Evolutionary conservation across 1,140 invertebrate species (phyloP).

Genomic region (Philopotamus ludificatus): DNA sequence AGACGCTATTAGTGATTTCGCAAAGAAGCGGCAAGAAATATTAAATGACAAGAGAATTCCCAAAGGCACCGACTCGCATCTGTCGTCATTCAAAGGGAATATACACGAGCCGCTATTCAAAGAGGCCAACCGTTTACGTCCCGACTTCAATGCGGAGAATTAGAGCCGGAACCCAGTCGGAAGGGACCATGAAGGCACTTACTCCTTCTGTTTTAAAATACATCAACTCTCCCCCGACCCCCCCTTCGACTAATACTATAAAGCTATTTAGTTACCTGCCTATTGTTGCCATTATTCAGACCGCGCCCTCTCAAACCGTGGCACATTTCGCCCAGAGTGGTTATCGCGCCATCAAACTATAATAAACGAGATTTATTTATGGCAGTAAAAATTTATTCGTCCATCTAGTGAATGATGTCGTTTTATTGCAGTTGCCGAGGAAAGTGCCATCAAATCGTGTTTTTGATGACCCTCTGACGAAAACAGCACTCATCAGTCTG

Average conservation of each 20-base stretch:
- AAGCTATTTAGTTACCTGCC: slow-evolving; percentile 14
- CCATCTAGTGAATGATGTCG: no score
- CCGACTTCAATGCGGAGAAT: slow-evolving; percentile 19
- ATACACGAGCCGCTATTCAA: slow-evolving; percentile 14
- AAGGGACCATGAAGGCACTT: slow-evolving; percentile 12
- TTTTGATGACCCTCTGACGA: no score
- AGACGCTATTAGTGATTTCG: slow-evolving; percentile 1
- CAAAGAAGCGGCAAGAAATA: slow-evolving; percentile 12
- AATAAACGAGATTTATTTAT: no score
- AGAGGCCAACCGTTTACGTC: slow-evolving; percentile 12
- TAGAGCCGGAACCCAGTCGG: slow-evolving; percentile 19
- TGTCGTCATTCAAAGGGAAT: slow-evolving; percentile 5
- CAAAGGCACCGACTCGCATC: background rate
- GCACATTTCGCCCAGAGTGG: background rate
- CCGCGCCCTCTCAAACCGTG: background rate
- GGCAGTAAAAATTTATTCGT: no score
- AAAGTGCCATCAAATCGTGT: no score
- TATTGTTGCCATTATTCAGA: background rate
- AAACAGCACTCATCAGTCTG: no score
- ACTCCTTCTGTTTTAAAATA: slow-evolving; percentile 24
- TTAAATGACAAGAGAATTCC: slow-evolving; percentile 1
- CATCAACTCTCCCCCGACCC: background rate
- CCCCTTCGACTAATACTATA: background rate
- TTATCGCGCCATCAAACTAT: no score
- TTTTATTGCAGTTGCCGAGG: no score